Evolutionary conservation across 2,888 invertebrate species (phyloP).

Genomic region (Tiphia femorata): DNA sequence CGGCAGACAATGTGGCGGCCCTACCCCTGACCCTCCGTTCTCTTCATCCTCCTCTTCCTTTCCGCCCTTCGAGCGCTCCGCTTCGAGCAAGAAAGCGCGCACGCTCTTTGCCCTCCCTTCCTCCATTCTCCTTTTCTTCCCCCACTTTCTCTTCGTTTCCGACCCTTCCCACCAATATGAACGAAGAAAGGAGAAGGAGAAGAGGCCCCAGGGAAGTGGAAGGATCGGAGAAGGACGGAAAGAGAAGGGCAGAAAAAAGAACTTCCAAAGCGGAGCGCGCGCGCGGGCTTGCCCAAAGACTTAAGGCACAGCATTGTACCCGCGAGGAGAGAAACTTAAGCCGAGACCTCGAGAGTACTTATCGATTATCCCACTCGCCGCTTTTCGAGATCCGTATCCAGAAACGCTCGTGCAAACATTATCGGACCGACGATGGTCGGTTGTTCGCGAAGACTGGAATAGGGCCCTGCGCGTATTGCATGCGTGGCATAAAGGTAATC

Average conservation of each 20-base stretch:
- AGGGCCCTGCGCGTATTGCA: too few species aligned
- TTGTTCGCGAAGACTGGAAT: too few species aligned
- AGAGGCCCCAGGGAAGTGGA: too few species aligned
- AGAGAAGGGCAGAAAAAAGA: conserved; percentile 12
- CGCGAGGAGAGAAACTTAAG: conserved; percentile 25
- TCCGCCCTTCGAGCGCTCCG: conserved; percentile 40
- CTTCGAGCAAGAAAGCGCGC: conserved; percentile 49
- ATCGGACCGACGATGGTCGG: not conserved
- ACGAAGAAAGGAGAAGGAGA: conserved; percentile 2
- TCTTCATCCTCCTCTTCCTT: conserved; percentile 15
- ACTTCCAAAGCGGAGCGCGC: conserved; percentile 21
- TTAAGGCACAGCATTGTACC: conserved; percentile 23
- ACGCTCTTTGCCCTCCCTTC: conserved; percentile 40
- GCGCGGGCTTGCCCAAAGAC: conserved; percentile 30
- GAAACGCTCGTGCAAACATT: conserved; percentile 16
- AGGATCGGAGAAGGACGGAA: conserved; percentile 16
- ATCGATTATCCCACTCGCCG: conserved; percentile 30
- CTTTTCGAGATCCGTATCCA: conserved; percentile 21
- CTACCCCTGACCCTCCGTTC: conserved; percentile 31
- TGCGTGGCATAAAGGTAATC: too few species aligned
- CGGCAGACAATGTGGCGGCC: conserved; percentile 65
- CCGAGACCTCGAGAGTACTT: conserved; percentile 18
- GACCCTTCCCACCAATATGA: not conserved
- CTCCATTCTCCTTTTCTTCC: conserved; percentile 19
- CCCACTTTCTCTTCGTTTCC: conserved; percentile 2